Conservation (phyloP, 1,140 invertebrate genomes). For the Sweltsa coloradensis region DNA sequence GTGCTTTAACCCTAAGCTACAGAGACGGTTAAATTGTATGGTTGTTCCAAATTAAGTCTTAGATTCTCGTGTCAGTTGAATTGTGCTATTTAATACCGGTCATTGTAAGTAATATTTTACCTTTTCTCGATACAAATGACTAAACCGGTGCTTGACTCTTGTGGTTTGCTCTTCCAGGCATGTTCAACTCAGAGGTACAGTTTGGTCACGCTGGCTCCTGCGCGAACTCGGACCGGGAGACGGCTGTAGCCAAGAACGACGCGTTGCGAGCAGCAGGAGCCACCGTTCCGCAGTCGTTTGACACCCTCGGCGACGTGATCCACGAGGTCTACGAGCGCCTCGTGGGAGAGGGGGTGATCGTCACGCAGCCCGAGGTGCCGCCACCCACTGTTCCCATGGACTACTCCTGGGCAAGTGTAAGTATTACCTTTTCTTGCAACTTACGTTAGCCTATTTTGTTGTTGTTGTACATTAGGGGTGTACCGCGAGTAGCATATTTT, state of each 20-base stretch:
- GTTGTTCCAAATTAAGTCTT: too few relatives aligned
- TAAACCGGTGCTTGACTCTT: background rate
- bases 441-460: too few relatives aligned
- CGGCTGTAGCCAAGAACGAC: slow-evolving; percentile 85
- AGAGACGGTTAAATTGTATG: too few relatives aligned
- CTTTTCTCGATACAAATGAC: background rate
- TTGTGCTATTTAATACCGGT: background rate
- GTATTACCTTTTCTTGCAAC: slow-evolving; percentile 19
- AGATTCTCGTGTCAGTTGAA: background rate
- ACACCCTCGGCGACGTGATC: slow-evolving; percentile 74
- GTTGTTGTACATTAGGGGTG: too few relatives aligned
- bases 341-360: slow-evolving; percentile 69
- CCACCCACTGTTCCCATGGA: slow-evolving; percentile 99
- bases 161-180: slow-evolving; percentile 35
- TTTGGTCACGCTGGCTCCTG: slow-evolving; percentile 99
- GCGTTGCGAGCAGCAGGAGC: slow-evolving; percentile 74
- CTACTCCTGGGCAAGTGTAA: slow-evolving; percentile 91
- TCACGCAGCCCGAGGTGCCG: slow-evolving; percentile 80
- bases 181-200: slow-evolving; percentile 97
- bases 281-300: slow-evolving; percentile 85
- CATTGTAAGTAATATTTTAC: background rate
- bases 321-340: slow-evolving; percentile 66
- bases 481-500: too few relatives aligned
- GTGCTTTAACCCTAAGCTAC: too few relatives aligned
- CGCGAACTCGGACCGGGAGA: slow-evolving; percentile 91